Conservation (phyloP, 1,140 invertebrate genomes). For the Ceratina australensis region DNA sequence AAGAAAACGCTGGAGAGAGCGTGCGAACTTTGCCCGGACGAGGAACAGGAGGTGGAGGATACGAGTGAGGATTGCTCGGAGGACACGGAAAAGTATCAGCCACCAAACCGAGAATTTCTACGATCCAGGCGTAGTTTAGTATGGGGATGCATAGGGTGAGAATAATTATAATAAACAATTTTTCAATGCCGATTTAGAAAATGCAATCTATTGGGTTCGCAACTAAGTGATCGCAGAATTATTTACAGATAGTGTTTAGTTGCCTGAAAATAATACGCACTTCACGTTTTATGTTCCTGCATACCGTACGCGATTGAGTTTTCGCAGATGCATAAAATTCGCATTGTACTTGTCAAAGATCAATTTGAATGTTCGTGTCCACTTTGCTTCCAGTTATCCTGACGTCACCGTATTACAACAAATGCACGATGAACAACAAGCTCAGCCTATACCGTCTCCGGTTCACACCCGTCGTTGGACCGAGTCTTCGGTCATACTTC, state of each 20-base stretch:
- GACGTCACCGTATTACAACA: slow-evolving; percentile 47
- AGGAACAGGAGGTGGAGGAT: slow-evolving; percentile 80
- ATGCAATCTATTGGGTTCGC: too few species aligned
- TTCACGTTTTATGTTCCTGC: too few species aligned
- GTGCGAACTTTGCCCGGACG: slow-evolving; percentile 89
- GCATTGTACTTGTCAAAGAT: too few species aligned
- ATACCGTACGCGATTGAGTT: too few species aligned
- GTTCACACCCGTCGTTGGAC: slow-evolving; percentile 56
- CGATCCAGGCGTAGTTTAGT: slow-evolving; percentile 38
- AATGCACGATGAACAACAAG: slow-evolving; percentile 58
- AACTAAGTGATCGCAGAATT: too few species aligned
- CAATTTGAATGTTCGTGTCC: background rate
- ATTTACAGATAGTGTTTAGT: too few species aligned
- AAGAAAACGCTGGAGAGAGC: slow-evolving; percentile 93
- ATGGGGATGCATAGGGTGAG: slow-evolving; percentile 58
- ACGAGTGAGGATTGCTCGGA: slow-evolving; percentile 67
- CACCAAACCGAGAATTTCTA: slow-evolving; percentile 21
- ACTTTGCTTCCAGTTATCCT: slow-evolving; percentile 60
- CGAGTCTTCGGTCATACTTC: slow-evolving; percentile 2
- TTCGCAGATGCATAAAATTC: too few species aligned
- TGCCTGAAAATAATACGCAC: too few species aligned
- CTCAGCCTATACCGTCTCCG: slow-evolving; percentile 66
- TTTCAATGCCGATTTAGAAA: background rate
- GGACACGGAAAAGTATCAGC: slow-evolving; percentile 57
- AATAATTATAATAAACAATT: background rate